Evolutionary conservation across 2,113 vertebrate genomes (phyloP), one percentile per base, ranked within the genome.

Genomic region (Forbesichthys agassizii): DNA sequence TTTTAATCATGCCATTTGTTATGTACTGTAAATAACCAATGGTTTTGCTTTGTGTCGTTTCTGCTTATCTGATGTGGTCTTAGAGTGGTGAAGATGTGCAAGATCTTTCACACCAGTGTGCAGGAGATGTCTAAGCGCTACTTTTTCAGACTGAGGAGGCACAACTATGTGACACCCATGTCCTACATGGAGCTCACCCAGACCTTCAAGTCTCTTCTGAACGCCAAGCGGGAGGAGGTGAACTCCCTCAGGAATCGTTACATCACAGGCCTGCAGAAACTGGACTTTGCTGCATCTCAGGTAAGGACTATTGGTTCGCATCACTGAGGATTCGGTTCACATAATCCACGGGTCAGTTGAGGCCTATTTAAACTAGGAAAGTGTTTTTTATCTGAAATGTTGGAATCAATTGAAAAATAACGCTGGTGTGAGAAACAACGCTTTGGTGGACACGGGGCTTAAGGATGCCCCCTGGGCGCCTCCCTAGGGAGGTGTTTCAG

Each of bases 101-200:
- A 96, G 63, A 95, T 87, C 48, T 98, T 98, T 82, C 96, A 98
- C 70, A 95, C 95, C 76, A 95, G 86, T 1, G 93, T 92, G 48
- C 91, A 90, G 65, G 85, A 90, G 0, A 86, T 98, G 59, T 98
- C 96, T 0, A 1, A 89, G 6, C 92, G 78, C 42, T 98, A 16
- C 16, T 16, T 20, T 94, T 70, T 95, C 1, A 89, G 69, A 0
- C 89, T 98, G 74, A 92, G 88, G 67, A 93, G 96, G 52, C 90
- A 95, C 87, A 96, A 98, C 88, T 98, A 98, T 0, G 95, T 98
- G 56, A 98, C 96, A 0, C 96, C 96, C 13, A 94, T 95, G 1
- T 98, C 96, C 57, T 98, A 98, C 73, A 90, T 98, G 0, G 95
- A 98, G 36, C 74, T 98, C 67, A 98, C 98, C 61, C 94, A 96